Conservation (phyloP, 2,797 vertebrate species). For the Acanthis flammea region DNA sequence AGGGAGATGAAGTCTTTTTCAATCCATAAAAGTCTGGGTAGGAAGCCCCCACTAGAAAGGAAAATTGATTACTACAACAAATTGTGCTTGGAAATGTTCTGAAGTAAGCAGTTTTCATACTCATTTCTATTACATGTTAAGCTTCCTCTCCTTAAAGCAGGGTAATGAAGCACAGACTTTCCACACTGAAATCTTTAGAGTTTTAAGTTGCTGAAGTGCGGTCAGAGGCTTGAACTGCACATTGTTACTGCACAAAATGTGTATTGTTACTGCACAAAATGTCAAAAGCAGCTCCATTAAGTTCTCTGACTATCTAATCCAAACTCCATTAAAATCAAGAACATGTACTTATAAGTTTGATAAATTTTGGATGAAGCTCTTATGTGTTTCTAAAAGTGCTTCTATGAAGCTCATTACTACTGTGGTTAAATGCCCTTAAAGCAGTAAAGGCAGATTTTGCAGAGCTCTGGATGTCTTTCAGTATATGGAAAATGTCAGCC, state of each 20-base stretch:
- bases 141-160: background rate
- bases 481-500: background rate
- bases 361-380: background rate
- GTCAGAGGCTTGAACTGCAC: background rate
- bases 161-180: slow-evolving; percentile 24
- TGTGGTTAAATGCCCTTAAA: background rate
- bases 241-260: background rate
- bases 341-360: background rate
- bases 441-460: background rate
- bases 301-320: background rate
- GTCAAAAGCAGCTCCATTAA: background rate
- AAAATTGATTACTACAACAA: slow-evolving; percentile 15
- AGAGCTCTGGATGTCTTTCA: background rate
- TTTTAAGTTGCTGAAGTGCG: background rate
- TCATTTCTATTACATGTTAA: background rate
- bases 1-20: background rate
- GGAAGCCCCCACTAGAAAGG: background rate
- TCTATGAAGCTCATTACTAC: background rate
- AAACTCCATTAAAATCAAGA: background rate
- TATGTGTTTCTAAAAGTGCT: background rate
- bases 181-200: background rate
- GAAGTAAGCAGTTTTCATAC: slow-evolving; percentile 18
- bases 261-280: background rate
- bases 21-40: background rate
- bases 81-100: slow-evolving; percentile 1